A percentile compares a stretch with the other conserved stretches of the same genome.
These are phyloP conservation scores for Hylaeus volcanicus DNA, from an alignment of 1,140 invertebrate genomes.

Conservation along the genomic window DNA sequence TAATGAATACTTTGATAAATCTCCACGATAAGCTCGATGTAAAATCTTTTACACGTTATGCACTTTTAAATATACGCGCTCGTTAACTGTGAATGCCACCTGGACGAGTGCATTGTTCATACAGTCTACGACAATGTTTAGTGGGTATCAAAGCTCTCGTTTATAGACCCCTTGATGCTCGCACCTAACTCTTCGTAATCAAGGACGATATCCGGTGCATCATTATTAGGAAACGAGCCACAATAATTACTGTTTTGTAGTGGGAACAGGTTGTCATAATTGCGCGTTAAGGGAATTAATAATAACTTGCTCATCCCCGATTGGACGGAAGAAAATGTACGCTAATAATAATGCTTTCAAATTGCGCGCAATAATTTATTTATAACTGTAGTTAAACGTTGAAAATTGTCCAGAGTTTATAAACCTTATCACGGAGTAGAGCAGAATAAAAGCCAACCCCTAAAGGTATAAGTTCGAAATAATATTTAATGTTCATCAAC, in stretches of 20 bases:
- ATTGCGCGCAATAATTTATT: neutral
- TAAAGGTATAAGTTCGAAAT: too few species aligned
- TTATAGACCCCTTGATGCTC: conserved; percentile 28
- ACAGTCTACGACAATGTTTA: conserved; percentile 43
- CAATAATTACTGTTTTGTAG: conserved; percentile 51
- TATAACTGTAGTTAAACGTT: neutral
- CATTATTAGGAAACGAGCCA: conserved; percentile 51
- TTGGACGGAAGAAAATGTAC: neutral
- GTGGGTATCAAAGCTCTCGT: conserved; percentile 19
- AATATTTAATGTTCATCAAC: too few species aligned
- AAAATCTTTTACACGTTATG: too few species aligned
- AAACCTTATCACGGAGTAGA: neutral
- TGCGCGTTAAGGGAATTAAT: conserved; percentile 22
- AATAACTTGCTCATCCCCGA: conserved; percentile 26
- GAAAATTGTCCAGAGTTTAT: neutral
- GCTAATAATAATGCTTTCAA: neutral
- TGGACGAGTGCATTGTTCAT: neutral
- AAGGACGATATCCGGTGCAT: conserved; percentile 54
- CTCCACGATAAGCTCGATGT: too few species aligned
- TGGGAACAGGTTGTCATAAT: conserved; percentile 36
- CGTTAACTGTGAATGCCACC: neutral
- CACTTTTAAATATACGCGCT: too few species aligned
- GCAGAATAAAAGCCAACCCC: too few species aligned
- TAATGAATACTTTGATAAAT: too few species aligned
- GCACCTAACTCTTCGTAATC: conserved; percentile 37